These are phyloP conservation scores for Crenuchus spilurus DNA, from an alignment of 2,797 vertebrate species.

Conservation along the genomic window DNA sequence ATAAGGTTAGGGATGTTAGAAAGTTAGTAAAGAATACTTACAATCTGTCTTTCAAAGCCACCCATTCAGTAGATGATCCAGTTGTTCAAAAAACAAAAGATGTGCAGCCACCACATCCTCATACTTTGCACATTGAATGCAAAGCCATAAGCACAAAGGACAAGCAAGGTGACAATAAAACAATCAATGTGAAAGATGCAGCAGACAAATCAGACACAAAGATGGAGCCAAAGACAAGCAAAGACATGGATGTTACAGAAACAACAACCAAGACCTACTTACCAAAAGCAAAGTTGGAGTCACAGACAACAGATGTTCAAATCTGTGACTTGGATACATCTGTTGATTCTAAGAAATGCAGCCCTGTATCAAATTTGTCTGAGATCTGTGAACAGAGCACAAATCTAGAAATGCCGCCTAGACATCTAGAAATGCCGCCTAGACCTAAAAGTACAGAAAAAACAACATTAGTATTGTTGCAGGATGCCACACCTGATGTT, in stretches of 20 bases:
- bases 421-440: constrained; percentile 67
- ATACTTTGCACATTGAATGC: constrained; percentile 79
- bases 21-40: constrained; percentile 90
- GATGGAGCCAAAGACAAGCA: constrained; percentile 32
- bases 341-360: constrained; percentile 3
- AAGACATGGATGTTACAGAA: constrained; percentile 47
- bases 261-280: constrained; percentile 32
- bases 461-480: constrained; percentile 75
- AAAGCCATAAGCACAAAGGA: constrained; percentile 80
- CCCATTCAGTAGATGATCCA: constrained; percentile 35
- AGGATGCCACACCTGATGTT: constrained; percentile 65
- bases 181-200: constrained; percentile 9
- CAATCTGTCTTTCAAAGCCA: constrained; percentile 80
- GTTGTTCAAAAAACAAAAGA: constrained; percentile 57
- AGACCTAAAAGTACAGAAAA: constrained; percentile 76
- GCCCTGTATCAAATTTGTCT: neutral
- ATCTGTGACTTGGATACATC: constrained; percentile 12
- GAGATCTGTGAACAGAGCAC: constrained; percentile 35
- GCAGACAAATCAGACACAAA: constrained; percentile 48
- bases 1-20: constrained; percentile 87
- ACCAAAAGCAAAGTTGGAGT: constrained; percentile 29
- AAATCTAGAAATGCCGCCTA: constrained; percentile 68
- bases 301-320: constrained; percentile 28
- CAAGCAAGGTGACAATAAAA: constrained; percentile 56
- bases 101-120: constrained; percentile 54